phyloP scores from a whole-genome alignment of 1,140 invertebrate species.

The Mamestra configurata region DNA sequence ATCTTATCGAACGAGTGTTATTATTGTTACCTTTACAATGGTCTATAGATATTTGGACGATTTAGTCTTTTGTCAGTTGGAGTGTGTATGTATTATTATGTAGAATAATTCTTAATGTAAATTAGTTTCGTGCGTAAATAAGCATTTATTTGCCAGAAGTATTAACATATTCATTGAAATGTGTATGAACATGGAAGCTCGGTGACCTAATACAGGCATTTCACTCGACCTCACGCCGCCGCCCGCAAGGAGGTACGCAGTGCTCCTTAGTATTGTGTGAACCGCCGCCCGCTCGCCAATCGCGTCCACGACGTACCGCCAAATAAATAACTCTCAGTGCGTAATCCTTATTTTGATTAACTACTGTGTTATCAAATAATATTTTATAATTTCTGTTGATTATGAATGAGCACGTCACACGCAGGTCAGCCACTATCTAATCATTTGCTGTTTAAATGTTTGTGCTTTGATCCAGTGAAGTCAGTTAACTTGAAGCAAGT shows the following conservation, averaged over 20 bases:
- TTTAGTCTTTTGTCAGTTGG: slow-evolving; percentile 44
- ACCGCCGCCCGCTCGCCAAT: slow-evolving; percentile 51
- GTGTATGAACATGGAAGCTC: slow-evolving; percentile 68
- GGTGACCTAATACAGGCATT: slow-evolving; percentile 71
- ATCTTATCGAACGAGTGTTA: background rate
- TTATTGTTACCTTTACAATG: background rate
- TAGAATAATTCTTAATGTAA: slow-evolving; percentile 73
- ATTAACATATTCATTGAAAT: slow-evolving; percentile 83
- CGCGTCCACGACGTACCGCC: slow-evolving; percentile 62
- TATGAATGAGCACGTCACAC: slow-evolving; percentile 79
- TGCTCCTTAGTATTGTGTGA: slow-evolving; percentile 54
- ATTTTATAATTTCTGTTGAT: slow-evolving; percentile 83
- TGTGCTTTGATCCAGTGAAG: slow-evolving; percentile 80
- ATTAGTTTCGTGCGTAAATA: slow-evolving; percentile 70
- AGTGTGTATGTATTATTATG: slow-evolving; percentile 45
- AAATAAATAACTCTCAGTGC: slow-evolving; percentile 69
- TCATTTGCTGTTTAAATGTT: slow-evolving; percentile 85
- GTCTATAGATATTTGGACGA: slow-evolving; percentile 10
- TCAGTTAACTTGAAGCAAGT: slow-evolving; percentile 78
- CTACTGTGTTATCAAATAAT: slow-evolving; percentile 73
- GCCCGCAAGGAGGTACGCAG: slow-evolving; percentile 64
- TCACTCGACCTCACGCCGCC: slow-evolving; percentile 66
- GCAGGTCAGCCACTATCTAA: slow-evolving; percentile 84
- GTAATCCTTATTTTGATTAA: slow-evolving; percentile 82
- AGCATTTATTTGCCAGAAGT: slow-evolving; percentile 65